Conservation (phyloP, 2,797 vertebrate species). For the Gymnothorax javanicus region DNA sequence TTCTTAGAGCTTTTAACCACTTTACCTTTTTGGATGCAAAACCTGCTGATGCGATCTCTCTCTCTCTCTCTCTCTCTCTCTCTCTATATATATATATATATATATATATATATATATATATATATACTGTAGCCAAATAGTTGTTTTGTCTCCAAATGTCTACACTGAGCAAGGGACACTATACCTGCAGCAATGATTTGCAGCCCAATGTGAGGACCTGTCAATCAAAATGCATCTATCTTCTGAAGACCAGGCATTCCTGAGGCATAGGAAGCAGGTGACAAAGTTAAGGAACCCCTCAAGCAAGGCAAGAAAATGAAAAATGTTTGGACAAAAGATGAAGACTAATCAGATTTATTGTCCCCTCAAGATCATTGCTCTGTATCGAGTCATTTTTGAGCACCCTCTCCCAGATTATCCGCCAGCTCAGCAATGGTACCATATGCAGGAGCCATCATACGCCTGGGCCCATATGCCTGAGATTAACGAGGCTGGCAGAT, state of each 20-base stretch:
- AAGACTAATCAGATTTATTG: slow-evolving; percentile 48
- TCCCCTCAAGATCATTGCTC: slow-evolving; percentile 16
- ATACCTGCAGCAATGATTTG: not conserved
- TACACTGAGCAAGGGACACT: not conserved
- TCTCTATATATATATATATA: not conserved
- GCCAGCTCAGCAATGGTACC: slow-evolving; percentile 57
- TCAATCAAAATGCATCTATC: not conserved
- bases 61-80: not conserved
- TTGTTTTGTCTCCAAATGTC: not conserved
- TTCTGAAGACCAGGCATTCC: not conserved
- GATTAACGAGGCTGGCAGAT: slow-evolving; percentile 69
- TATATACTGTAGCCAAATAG: not conserved
- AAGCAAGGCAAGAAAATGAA: not conserved
- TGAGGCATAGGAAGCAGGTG: not conserved
- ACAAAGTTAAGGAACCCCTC: slow-evolving; percentile 20
- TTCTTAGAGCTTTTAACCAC: not conserved
- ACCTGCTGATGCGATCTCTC: not conserved
- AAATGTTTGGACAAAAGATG: slow-evolving; percentile 27
- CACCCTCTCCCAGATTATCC: slow-evolving; percentile 50
- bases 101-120: not conserved
- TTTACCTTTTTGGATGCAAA: not conserved
- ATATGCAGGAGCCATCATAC: slow-evolving; percentile 63
- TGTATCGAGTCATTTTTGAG: slow-evolving; percentile 52
- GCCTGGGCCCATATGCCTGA: slow-evolving; percentile 60
- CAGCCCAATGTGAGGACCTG: not conserved